These are phyloP conservation scores for Apteryx mantelli DNA, from an alignment of 2,113 vertebrate species.

Conservation along the genomic window DNA sequence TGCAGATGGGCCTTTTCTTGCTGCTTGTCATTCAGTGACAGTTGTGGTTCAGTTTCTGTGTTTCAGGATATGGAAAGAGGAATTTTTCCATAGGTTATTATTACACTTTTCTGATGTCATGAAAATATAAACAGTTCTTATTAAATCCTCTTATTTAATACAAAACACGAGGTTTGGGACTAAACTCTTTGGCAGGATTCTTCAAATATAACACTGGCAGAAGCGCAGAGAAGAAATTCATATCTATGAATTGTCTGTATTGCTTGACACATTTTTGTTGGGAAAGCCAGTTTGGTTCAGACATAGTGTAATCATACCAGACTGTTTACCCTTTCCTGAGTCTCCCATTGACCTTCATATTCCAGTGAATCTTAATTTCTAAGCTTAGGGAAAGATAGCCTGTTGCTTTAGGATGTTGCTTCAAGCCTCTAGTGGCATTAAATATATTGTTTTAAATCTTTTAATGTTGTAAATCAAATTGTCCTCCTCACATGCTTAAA, in stretches of 20 bases:
- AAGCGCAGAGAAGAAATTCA: slow-evolving; percentile 12
- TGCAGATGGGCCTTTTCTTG: not conserved
- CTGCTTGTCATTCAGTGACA: not conserved
- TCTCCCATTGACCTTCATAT: slow-evolving; percentile 63
- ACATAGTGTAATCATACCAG: slow-evolving; percentile 64
- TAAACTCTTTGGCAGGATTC: not conserved
- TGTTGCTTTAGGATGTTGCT: slow-evolving; percentile 24
- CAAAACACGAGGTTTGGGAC: slow-evolving; percentile 4
- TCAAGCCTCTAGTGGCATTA: not conserved
- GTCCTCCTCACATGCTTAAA: not conserved
- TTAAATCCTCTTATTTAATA: slow-evolving; percentile 47
- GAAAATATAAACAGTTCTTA: slow-evolving; percentile 40
- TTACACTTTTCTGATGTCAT: not conserved
- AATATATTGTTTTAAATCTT: slow-evolving; percentile 36
- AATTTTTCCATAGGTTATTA: slow-evolving; percentile 26
- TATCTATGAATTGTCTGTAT: slow-evolving; percentile 65
- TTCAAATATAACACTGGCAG: slow-evolving; percentile 76
- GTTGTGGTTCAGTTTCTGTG: not conserved
- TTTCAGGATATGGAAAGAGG: not conserved
- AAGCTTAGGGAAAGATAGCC: not conserved
- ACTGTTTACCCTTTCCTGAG: slow-evolving; percentile 17
- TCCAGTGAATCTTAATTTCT: slow-evolving; percentile 28
- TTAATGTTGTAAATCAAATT: slow-evolving; percentile 19
- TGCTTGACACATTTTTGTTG: slow-evolving; percentile 48
- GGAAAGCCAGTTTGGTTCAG: slow-evolving; percentile 56